Percentiles rank a stretch among this genome's conserved stretches.
Evolutionary conservation across 2,888 invertebrate species (phyloP).

Genomic region (Hermaeophaga mercurialis): DNA sequence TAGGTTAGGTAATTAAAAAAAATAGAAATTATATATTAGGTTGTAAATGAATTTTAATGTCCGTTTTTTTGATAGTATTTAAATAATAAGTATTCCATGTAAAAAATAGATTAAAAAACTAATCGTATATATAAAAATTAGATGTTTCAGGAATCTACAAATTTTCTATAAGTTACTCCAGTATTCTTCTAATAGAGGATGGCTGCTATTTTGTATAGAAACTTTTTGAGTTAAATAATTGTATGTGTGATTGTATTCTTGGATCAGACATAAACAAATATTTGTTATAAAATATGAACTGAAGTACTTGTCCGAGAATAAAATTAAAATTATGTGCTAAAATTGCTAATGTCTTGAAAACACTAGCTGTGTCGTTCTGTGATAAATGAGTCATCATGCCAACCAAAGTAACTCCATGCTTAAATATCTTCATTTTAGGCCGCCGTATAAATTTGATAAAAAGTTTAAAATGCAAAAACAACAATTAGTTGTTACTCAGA

Average conservation of each 20-base stretch:
- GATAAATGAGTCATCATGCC: conserved; percentile 40
- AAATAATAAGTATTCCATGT: too few relatives aligned
- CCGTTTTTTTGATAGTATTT: too few relatives aligned
- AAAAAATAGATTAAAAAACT: too few relatives aligned
- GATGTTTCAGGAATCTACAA: conserved; percentile 8
- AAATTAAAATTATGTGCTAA: conserved; percentile 7
- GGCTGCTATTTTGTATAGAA: background rate
- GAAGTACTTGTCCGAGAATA: conserved; percentile 1
- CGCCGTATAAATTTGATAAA: background rate
- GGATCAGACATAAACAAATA: conserved; percentile 6
- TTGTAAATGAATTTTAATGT: too few relatives aligned
- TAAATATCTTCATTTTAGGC: conserved; percentile 1
- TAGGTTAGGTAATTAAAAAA: too few relatives aligned
- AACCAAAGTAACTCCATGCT: conserved; percentile 29
- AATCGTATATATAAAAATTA: too few relatives aligned
- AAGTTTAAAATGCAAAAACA: too few relatives aligned
- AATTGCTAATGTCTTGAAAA: conserved; percentile 17
- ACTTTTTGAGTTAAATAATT: conserved; percentile 4
- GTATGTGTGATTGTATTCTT: conserved; percentile 2
- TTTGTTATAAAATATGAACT: conserved; percentile 32
- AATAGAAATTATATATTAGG: too few relatives aligned
- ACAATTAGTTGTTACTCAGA: too few relatives aligned
- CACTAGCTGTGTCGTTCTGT: conserved; percentile 39
- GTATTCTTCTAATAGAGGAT: background rate
- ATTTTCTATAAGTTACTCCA: conserved; percentile 4